A percentile compares a stretch with the other conserved stretches of the same genome.
Conservation (phyloP, 2,113 vertebrate species). For the Camelus bactrianus region DNA sequence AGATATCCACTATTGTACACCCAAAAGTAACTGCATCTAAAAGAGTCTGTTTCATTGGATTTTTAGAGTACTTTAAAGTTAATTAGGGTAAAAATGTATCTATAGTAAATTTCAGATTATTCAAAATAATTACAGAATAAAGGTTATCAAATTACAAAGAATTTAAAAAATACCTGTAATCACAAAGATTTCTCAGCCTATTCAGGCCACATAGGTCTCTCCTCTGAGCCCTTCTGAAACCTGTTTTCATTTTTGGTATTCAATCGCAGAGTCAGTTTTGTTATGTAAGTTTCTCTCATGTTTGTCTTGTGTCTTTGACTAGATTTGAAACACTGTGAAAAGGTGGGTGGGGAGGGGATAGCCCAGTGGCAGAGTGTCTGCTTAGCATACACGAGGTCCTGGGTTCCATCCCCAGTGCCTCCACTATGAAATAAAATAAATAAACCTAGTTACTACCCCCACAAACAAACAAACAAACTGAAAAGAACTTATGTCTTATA, state of each 20-base stretch:
- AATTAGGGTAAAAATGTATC: neutral
- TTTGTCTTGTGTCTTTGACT: neutral
- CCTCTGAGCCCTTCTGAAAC: neutral
- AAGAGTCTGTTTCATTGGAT: no score
- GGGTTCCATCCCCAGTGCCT: no score
- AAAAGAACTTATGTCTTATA: neutral
- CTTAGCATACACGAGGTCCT: no score
- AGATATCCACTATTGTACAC: neutral
- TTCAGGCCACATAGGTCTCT: accelerated
- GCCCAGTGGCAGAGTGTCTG: no score
- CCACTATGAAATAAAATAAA: no score
- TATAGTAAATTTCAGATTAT: neutral
- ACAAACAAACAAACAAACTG: no score
- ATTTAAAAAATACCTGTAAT: neutral
- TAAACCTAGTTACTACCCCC: no score
- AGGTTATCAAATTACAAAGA: neutral
- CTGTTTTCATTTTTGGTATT: neutral
- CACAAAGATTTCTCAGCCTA: neutral
- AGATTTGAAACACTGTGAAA: neutral
- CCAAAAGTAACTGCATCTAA: neutral
- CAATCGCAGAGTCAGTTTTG: neutral
- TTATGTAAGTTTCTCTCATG: neutral
- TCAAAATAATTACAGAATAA: neutral
- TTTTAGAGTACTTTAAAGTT: neutral
- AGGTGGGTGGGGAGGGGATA: no score